Evolutionary conservation across 2,888 invertebrate species (phyloP).

Genomic region (Eilema sororculum): DNA sequence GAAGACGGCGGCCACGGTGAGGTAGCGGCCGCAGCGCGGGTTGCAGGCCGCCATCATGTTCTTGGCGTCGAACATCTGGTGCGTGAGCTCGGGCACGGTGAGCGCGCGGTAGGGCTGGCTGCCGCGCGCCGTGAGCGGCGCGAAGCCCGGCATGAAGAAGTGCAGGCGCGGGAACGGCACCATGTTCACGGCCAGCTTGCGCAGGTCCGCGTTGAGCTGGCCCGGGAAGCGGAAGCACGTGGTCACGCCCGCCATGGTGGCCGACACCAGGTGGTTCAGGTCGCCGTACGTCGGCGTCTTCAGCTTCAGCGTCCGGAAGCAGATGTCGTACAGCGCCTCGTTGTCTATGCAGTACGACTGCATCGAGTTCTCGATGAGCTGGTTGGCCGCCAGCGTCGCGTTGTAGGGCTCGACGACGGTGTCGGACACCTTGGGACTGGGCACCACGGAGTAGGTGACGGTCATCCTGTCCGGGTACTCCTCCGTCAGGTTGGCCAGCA

Average conservation of each 20-base stretch:
- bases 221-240: conserved; percentile 79
- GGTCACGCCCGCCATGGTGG: conserved; percentile 81
- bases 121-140: conserved; percentile 92
- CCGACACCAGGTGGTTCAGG: conserved; percentile 87
- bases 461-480: conserved; percentile 92
- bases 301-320: conserved; percentile 91
- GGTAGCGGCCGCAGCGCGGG: conserved; percentile 95
- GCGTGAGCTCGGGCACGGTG: conserved; percentile 95
- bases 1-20: conserved; percentile 96
- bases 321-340: conserved; percentile 92
- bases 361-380: conserved; percentile 90
- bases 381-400: conserved; percentile 89
- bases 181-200: conserved; percentile 80
- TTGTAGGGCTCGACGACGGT: conserved; percentile 90
- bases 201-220: conserved; percentile 91
- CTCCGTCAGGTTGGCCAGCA: conserved; percentile 90
- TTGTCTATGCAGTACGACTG: conserved; percentile 91
- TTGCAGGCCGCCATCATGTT: conserved; percentile 99
- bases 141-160: conserved; percentile 88
- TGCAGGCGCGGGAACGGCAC: conserved; percentile 92
- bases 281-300: conserved; percentile 93
- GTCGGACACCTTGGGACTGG: conserved; percentile 92
- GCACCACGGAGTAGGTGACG: conserved; percentile 90
- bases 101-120: conserved; percentile 95
- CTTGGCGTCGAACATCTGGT: conserved; percentile 97